Evolutionary conservation across 2,113 vertebrate genomes (phyloP).

Genomic region (mouse (Mus musculus)): DNA sequence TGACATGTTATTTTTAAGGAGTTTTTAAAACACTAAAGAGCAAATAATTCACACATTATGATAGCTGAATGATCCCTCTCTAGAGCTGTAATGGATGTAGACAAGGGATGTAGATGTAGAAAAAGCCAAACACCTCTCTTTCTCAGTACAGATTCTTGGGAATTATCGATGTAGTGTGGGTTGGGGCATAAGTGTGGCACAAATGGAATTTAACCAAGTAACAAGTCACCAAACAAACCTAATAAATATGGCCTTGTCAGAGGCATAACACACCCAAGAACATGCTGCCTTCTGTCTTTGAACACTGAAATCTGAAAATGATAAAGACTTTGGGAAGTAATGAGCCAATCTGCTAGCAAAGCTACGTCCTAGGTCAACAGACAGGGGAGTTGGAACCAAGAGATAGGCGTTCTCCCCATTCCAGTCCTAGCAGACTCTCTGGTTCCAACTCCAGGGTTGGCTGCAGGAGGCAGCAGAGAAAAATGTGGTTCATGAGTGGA

Average conservation of each 20-base stretch:
- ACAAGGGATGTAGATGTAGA: neutral
- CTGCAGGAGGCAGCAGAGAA: neutral
- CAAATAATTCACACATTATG: neutral
- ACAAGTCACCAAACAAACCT: neutral
- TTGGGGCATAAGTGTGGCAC: neutral
- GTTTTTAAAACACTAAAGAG: neutral
- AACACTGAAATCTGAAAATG: neutral
- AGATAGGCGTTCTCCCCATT: neutral
- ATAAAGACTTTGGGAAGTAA: neutral
- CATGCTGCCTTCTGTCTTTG: neutral
- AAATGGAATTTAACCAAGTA: neutral
- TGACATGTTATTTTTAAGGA: neutral
- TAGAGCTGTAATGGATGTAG: neutral
- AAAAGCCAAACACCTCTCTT: neutral
- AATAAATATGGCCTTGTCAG: neutral
- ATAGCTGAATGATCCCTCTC: neutral
- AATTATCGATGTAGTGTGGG: neutral
- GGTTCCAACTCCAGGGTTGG: neutral
- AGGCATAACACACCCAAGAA: neutral
- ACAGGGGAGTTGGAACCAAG: neutral
- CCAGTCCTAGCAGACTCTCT: too few relatives aligned
- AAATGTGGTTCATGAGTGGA: neutral
- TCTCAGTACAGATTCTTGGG: neutral
- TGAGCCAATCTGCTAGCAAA: rapidly evolving
- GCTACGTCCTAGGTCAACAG: rapidly evolving